Conservation (phyloP, 2,113 vertebrate genomes). For the Charina bottae region DNA sequence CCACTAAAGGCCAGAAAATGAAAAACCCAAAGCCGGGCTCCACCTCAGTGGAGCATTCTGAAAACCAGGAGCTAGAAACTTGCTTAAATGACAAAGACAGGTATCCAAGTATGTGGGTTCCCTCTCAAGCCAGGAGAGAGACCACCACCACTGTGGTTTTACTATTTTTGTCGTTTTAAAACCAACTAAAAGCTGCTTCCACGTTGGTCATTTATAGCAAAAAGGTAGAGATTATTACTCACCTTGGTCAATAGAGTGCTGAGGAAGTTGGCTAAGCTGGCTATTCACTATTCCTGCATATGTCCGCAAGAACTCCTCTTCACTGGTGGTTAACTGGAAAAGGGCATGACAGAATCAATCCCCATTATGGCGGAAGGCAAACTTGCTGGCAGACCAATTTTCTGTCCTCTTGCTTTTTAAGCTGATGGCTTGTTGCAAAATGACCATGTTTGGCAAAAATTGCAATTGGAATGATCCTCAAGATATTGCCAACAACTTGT, state of each 20-base stretch:
- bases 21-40: background rate
- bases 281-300: slow-evolving; percentile 95
- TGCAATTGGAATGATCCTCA: background rate
- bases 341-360: background rate
- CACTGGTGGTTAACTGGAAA: slow-evolving; percentile 89
- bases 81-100: background rate
- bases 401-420: background rate
- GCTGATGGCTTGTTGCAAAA: too few relatives aligned
- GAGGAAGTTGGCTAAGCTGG: slow-evolving; percentile 97
- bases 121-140: background rate
- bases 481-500: too few relatives aligned
- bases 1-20: background rate
- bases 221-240: slow-evolving; percentile 60
- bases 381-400: background rate
- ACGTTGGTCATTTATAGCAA: background rate
- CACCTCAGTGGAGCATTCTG: too few relatives aligned
- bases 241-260: slow-evolving; percentile 98
- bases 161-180: background rate
- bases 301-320: slow-evolving; percentile 95
- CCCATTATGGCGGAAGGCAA: background rate
- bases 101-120: background rate
- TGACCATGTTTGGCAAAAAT: background rate
- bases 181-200: background rate
- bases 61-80: too few relatives aligned
- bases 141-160: background rate